A percentile compares a stretch with the other conserved stretches of the same genome.
phyloP scores from a whole-genome alignment of 1,140 invertebrate species.

The Caenorhabditis remanei region DNA sequence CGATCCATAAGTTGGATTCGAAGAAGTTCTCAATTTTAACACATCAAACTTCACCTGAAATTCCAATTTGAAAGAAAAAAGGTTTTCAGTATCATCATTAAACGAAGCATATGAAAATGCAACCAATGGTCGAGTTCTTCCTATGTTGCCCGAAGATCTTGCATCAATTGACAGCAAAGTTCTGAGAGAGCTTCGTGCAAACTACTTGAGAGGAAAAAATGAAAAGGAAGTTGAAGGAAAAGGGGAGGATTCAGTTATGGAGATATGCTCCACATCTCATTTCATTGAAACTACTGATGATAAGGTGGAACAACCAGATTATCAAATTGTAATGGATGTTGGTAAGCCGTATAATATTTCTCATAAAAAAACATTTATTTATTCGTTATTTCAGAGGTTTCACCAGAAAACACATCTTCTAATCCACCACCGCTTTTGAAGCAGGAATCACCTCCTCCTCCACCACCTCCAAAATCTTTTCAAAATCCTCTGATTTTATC shows the following conservation, averaged over 20 bases:
- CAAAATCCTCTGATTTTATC: background rate
- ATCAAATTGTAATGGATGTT: background rate
- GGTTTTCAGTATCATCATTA: background rate
- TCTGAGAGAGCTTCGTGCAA: background rate
- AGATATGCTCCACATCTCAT: background rate
- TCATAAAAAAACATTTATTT: background rate
- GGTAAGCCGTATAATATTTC: background rate
- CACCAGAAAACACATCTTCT: background rate
- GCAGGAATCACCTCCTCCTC: background rate
- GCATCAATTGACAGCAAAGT: background rate
- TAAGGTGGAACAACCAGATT: background rate
- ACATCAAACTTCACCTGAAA: no score
- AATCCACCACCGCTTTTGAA: background rate
- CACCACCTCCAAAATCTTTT: slow-evolving; percentile 11
- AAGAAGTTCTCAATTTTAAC: no score
- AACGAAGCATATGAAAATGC: slow-evolving; percentile 15
- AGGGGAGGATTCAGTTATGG: background rate
- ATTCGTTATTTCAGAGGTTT: background rate
- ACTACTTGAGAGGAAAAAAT: background rate
- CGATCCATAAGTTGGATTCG: no score
- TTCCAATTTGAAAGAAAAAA: background rate
- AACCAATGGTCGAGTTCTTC: background rate
- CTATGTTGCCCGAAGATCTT: background rate
- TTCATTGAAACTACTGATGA: background rate
- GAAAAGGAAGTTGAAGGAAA: background rate